Evolutionary conservation across 1,140 invertebrate genomes (phyloP), one percentile per base, ranked within the genome.

Genomic region (Drosophila leontia): DNA sequence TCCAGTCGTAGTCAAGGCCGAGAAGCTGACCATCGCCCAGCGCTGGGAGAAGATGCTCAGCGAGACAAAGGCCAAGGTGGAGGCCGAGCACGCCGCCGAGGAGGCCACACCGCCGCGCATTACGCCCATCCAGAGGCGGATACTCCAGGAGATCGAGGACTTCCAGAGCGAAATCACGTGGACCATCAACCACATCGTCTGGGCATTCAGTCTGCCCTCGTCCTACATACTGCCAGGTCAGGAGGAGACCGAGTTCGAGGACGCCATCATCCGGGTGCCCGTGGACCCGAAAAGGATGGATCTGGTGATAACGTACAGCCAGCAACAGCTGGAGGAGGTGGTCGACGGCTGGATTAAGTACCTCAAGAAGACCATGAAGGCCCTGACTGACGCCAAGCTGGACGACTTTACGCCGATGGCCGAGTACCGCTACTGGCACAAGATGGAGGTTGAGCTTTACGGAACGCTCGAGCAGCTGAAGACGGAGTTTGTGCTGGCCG

Each of bases 401-500:
- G 93, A 94, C 47, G 96, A 95, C 0, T 95, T 96, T 67, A 96
- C 96, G 0, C 97, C 97, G 2, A 93, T 98, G 55, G 95, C 96
- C 0, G 97, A 98, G 86, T 97, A 96, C 78, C 95, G 96, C 48
- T 97, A 96, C 74, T 98, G 97, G 97, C 94, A 96, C 34, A 95
- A 97, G 71, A 93, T 95, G 80, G 95, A 97, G 85, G 95, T 95
- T 0, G 95, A 95, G 55, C 93, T 98, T 4, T 96, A 96, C 57
- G 94, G 95, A 13, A 93, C 98, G 0, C 94, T 96, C 41, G 97
- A 98, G 81, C 97, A 98, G 86, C 85, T 98, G 12, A 96, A 97
- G 82, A 94, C 95, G 15, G 94, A 95, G 0, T 94, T 94, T 55
- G 95, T 97, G 1, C 91, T 94, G 23, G 94, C 95, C 74, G 95